Base-by-base conservation (phyloP, 2,797 vertebrate genomes). In the Bradypodion pumilum region DNA sequence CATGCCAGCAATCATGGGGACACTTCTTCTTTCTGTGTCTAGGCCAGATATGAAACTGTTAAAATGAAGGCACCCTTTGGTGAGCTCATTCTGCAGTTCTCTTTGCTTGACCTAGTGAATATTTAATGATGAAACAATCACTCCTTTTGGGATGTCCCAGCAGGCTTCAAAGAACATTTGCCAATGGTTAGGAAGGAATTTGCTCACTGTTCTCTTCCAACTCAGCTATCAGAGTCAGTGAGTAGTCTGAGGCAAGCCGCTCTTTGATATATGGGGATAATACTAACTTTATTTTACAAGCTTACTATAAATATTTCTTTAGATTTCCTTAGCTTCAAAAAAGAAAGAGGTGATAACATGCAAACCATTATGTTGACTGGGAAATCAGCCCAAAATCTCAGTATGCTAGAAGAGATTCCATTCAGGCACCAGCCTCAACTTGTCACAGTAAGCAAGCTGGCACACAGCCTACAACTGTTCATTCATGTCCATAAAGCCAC, bases 401-500 rank as follows among this genome's bases (percentile, higher is more conserved):
- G 29, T 35, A 37, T 42, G 29, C 49, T 19, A 77, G 74, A 56
- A 74, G 29, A 46, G 46, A 32, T 72, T 72, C 68, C 56, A 77
- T 10, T 25, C 9, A 29, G 6, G 21, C n/a, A 78, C 76, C 63
- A 79, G 76, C 29, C 65, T 72, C 35, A 21, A 44, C 35, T 77
- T 56, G 66, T 37, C 44, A 72, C 73, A 84, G 87, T 66, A 80
- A 27, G 76, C 35, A 42, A 2, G 0, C 19, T 89, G 82, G 84
- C 35, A 77, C 27, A 60, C 37, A 72, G 70, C 75, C 15, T 74
- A 12, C 16, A 56, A 77, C 78, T 81, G 12, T 4, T 2, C n/a
- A 89, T 63, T 84, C 90, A 89, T 81, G 70, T 83, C 62, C 35
- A 75, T 29, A 77, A 74, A 2, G 16, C 72, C 66, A 62, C 23